Evolutionary conservation across 1,140 invertebrate genomes (phyloP), one percentile per base, ranked within the genome.

Genomic region (Drosophila pruinosa): DNA sequence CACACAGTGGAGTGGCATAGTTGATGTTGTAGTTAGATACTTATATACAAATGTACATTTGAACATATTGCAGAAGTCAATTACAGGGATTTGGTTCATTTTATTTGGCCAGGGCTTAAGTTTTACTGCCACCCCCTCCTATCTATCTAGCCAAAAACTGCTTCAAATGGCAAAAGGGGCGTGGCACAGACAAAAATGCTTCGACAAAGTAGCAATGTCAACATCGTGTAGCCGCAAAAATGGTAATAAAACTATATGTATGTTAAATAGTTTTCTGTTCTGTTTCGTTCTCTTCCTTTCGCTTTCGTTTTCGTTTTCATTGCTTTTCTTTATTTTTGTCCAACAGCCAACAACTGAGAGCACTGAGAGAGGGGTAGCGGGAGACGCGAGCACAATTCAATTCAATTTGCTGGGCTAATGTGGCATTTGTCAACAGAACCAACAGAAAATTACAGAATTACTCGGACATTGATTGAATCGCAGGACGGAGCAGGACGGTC

Each of bases 401-500:
- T 86, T 86, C 81, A 86, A 86, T 86, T 86, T 86, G 77, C 81
- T 75, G 70, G 82, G 73, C 81, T 86, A 86, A 86, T 86, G 81
- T 86, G 81, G 82, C 85, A 86, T 86, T 86, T 86, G 81, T 86
- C 77, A 86, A 86, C 81, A 74, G 72, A 85, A 65, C 71, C 63
- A 73, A 85, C 72, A 85, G 80, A 80, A 86, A 86, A 86, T 86
- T 86, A 86, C 81, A 77, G 81, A 86, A 86, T 86, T 86, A 86
- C 81, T 86, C 70, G 81, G 81, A 81, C 81, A 86, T 86, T 86
- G 81, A 86, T 86, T 86, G 81, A 86, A 86, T 86, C 78, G 79
- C 71, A 43, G 48, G 64, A 48, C 50, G 22, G 31, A 52, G 47
- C 63, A 34, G 31, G 71, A 31, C 62, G 57, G 41, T 41, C 47